phyloP scores from a whole-genome alignment of 2,113 vertebrate species.

The Furnarius figulus region DNA sequence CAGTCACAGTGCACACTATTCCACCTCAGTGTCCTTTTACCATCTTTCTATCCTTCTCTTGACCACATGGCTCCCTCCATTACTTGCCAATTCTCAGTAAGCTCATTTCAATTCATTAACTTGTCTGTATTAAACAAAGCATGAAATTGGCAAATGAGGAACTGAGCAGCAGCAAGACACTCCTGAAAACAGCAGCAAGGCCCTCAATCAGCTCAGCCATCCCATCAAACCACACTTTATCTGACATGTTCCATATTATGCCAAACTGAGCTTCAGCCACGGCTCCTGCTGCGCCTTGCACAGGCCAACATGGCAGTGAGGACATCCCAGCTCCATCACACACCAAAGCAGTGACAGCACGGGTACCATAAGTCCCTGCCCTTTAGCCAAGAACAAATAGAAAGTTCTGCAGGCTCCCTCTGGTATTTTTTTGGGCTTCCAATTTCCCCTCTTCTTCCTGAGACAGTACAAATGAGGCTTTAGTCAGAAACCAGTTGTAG shows the following conservation, averaged over 20 bases:
- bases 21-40: not conserved
- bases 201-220: not conserved
- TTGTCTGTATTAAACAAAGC: not conserved
- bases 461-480: not conserved
- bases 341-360: not conserved
- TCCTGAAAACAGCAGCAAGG: not conserved
- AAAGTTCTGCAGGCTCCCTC: not conserved
- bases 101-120: not conserved
- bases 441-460: not conserved
- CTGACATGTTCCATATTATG: not conserved
- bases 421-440: not conserved
- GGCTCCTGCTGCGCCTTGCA: not conserved
- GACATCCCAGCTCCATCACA: not conserved
- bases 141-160: not conserved
- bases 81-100: not conserved
- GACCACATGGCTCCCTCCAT: not conserved
- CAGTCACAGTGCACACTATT: not conserved
- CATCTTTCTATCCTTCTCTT: not conserved
- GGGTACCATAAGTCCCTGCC: not conserved
- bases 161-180: not conserved
- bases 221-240: not conserved
- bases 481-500: not conserved
- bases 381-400: not conserved
- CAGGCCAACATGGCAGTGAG: rapidly evolving
- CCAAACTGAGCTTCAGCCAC: not conserved